Conservation (phyloP, 92 coral and sea anemone species). For the Phymanthus crucifer region DNA sequence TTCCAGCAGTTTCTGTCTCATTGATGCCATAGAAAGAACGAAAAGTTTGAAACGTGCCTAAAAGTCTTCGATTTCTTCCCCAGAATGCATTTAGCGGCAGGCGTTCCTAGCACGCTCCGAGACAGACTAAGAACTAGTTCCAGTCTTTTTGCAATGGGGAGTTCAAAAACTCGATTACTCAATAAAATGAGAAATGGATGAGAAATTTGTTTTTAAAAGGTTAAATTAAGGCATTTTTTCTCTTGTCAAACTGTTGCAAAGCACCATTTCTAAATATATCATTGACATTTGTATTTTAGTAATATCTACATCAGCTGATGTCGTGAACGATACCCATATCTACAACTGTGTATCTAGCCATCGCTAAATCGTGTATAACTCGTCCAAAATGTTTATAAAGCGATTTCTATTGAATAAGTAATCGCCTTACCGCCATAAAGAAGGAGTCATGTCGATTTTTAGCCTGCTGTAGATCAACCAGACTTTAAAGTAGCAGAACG, state of each 20-base stretch:
- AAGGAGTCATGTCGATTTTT: background rate
- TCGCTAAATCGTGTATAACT: background rate
- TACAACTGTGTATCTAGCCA: background rate
- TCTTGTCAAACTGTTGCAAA: background rate
- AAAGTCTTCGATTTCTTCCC: background rate
- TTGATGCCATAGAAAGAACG: slow-evolving; percentile 8
- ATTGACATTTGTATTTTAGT: background rate
- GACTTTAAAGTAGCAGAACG: background rate
- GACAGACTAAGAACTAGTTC: background rate
- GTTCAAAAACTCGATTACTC: background rate
- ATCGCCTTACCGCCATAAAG: background rate
- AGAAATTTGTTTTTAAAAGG: background rate
- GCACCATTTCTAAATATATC: background rate
- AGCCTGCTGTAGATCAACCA: background rate
- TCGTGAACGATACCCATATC: background rate
- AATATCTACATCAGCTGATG: background rate
- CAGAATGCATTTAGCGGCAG: background rate
- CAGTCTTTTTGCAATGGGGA: background rate
- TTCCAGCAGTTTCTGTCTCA: slow-evolving; percentile 20
- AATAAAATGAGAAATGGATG: background rate
- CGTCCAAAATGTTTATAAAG: background rate
- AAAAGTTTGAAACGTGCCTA: background rate
- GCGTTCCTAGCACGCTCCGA: slow-evolving; percentile 2
- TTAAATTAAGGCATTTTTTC: background rate
- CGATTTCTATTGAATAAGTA: background rate